These are phyloP conservation scores for Odontophorus gujanensis DNA, from an alignment of 2,113 vertebrate species.

Conservation along the genomic window DNA sequence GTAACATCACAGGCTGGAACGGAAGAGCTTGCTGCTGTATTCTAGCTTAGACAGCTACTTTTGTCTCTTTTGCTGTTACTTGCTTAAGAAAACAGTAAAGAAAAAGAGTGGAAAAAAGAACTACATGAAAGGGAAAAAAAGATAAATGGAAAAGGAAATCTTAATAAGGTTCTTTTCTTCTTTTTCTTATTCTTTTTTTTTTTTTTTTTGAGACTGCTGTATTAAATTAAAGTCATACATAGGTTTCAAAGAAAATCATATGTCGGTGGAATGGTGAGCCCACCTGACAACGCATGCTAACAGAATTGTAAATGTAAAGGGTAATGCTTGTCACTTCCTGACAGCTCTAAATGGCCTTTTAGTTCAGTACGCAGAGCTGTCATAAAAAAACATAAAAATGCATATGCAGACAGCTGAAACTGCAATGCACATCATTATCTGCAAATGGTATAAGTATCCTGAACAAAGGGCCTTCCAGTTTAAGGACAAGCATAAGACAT, in stretches of 20 bases:
- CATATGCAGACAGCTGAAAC: constrained; percentile 89
- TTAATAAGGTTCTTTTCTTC: constrained; percentile 80
- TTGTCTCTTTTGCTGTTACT: constrained; percentile 11
- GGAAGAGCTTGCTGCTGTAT: constrained; percentile 18
- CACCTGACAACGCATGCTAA: constrained; percentile 91
- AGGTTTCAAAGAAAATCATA: constrained; percentile 86
- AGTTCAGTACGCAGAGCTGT: constrained; percentile 90
- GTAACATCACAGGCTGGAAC: constrained; percentile 48
- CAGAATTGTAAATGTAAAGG: constrained; percentile 94
- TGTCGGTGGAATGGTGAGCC: constrained; percentile 83
- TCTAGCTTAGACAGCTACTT: constrained; percentile 56
- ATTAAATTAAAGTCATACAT: constrained; percentile 96
- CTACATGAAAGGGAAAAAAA: constrained; percentile 60
- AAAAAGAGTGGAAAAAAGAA: constrained; percentile 46
- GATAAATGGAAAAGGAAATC: constrained; percentile 80
- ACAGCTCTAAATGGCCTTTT: constrained; percentile 99
- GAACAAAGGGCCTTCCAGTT: constrained; percentile 85
- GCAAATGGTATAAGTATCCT: constrained; percentile 88
- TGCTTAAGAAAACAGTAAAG: constrained; percentile 38
- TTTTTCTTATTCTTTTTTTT: constrained; percentile 68
- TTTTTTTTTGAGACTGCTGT: constrained; percentile 90
- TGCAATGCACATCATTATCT: constrained; percentile 90
- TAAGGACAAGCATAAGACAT: constrained; percentile 85
- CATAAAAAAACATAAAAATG: constrained; percentile 89
- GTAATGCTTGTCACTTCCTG: constrained; percentile 95